phyloP scores from a whole-genome alignment of 2,797 vertebrate genomes.

The Sciurus carolinensis region DNA sequence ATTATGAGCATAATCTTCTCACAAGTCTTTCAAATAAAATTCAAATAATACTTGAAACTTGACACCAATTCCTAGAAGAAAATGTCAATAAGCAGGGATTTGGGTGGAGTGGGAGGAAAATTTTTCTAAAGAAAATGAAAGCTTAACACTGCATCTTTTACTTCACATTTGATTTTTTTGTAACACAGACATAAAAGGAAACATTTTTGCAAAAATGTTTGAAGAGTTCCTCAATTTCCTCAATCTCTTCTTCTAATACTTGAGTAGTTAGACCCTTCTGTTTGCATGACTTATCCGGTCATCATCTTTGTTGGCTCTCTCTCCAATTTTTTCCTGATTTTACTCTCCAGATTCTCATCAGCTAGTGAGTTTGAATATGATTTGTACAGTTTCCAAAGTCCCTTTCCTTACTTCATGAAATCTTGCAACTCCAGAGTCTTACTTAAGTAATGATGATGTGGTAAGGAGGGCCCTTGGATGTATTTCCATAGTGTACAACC shows the following conservation, averaged over 20 bases:
- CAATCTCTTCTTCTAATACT: background rate
- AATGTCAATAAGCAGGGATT: background rate
- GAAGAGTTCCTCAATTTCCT: background rate
- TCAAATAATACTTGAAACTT: background rate
- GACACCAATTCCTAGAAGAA: background rate
- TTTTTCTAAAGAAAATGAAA: slow-evolving; percentile 17
- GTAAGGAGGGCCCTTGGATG: background rate
- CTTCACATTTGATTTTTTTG: background rate
- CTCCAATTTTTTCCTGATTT: background rate
- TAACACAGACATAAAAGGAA: background rate
- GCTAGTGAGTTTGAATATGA: background rate
- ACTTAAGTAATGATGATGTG: background rate
- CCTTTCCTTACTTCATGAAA: background rate
- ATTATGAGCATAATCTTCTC: no score
- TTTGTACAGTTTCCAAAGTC: background rate
- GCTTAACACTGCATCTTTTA: background rate
- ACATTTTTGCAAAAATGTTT: background rate
- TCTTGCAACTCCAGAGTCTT: background rate
- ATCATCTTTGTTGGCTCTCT: background rate
- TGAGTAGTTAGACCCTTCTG: background rate
- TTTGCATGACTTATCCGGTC: background rate
- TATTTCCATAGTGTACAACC: background rate
- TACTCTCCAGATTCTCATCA: background rate
- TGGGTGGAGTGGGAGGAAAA: background rate
- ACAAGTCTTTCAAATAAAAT: background rate